These are phyloP conservation scores for Pimephales promelas DNA, from an alignment of 2,113 vertebrate species.

Conservation along the genomic window DNA sequence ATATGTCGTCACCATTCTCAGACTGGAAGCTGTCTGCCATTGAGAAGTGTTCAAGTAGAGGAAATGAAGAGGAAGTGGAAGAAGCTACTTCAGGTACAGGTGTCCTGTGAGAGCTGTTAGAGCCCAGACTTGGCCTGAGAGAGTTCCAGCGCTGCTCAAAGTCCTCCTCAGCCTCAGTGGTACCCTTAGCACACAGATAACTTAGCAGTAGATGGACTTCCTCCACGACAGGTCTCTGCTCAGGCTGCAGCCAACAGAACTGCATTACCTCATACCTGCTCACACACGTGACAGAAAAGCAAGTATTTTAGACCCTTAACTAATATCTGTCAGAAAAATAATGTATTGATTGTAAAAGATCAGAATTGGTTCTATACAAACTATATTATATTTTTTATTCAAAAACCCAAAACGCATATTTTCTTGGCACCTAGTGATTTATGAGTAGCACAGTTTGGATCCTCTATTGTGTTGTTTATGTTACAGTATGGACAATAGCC, in stretches of 20 bases:
- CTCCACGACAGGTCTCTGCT: conserved; percentile 91
- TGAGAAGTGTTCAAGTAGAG: conserved; percentile 90
- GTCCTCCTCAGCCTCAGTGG: conserved; percentile 87
- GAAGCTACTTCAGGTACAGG: conserved; percentile 75
- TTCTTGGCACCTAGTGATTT: no score
- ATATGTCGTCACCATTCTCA: conserved; percentile 87
- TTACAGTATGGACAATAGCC: not conserved
- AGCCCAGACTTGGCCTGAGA: conserved; percentile 83
- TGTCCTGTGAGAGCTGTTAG: conserved; percentile 68
- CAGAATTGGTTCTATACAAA: not conserved
- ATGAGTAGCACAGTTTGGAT: no score
- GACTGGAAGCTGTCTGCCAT: conserved; percentile 84
- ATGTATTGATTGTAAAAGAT: not conserved
- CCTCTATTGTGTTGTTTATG: not conserved
- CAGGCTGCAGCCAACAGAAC: conserved; percentile 98
- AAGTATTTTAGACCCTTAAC: not conserved
- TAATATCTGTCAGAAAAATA: not conserved
- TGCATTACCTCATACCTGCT: conserved; percentile 98
- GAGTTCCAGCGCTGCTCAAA: conserved; percentile 95
- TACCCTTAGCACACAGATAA: conserved; percentile 90
- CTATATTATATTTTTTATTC: no score
- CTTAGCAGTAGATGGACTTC: conserved; percentile 94
- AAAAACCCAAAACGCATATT: no score
- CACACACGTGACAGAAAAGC: not conserved
- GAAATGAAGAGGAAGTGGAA: conserved; percentile 86